Evolutionary conservation across 30 jellyfish, hydroid and myxozoan genomes (phyloP), one percentile per base, ranked within the genome.

Genomic region (Clytia hemisphaerica): DNA sequence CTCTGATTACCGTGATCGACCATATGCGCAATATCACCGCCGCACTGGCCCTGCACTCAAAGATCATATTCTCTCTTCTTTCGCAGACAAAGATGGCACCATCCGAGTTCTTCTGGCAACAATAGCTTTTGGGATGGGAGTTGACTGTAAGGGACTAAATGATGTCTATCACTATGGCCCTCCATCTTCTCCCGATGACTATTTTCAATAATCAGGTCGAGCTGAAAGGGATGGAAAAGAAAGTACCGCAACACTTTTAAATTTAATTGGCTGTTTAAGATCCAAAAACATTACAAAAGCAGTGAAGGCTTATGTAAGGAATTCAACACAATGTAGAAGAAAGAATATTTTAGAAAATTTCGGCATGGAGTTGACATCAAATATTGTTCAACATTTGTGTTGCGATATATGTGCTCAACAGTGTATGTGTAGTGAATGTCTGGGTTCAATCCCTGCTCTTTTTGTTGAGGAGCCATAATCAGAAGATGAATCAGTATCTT

Each of bases 191-290:
- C 19, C 25, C 25, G 63, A 49, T 49, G 63, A 49, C 63, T 49
- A 49, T 49, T 28, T 49, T n/a, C 63, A 49, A 49, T 28, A 49
- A 16, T n/a, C 32, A n/a, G 63, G 63, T 33, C 19, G 63, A 49
- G 63, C 63, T n/a, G 63, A 33, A 28, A 28, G 14, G 63, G 63
- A 49, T 49, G 63, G 63, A 49, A 28, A 49, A 33, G 32, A 28
- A 49, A 49, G 63, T 33, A 49, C 19, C 25, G 63, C 63, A 6
- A 33, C 25, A 28, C 25, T 49, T 6, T n/a, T 55, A 6, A 44
- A 9, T 55, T 12, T 9, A 26, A 16, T 46, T 26, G 32, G 48
- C 9, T 12, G 50, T 6, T 26, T 46, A 55, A 4, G 46, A 55
- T 28, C 32, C 19, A 55, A 46, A 55, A 55, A 55, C 6, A 9